phyloP scores from a whole-genome alignment of 2,797 vertebrate species.

The Pipistrellus pipistrellus region DNA sequence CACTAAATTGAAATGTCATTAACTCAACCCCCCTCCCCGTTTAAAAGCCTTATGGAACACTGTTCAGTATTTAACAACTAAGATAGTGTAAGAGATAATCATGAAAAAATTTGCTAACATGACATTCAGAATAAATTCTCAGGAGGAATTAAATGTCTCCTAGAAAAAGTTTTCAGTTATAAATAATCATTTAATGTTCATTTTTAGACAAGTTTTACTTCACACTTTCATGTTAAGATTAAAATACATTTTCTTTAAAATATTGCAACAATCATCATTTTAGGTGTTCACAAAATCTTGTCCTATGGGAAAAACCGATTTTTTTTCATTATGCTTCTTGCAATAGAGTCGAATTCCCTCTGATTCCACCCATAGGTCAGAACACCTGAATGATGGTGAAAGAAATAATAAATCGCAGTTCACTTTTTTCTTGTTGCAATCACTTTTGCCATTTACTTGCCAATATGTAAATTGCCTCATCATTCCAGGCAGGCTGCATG shows the following conservation, averaged over 20 bases:
- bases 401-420: not conserved
- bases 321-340: conserved; percentile 13
- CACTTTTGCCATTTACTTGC: conserved; percentile 65
- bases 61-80: conserved; percentile 63
- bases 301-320: conserved; percentile 9
- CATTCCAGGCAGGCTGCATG: conserved; percentile 65
- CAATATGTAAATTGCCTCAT: conserved; percentile 64
- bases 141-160: conserved; percentile 34
- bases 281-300: conserved; percentile 27
- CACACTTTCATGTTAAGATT: conserved; percentile 54
- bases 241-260: conserved; percentile 46
- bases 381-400: conserved; percentile 34
- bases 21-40: conserved; percentile 1
- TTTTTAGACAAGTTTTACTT: conserved; percentile 40
- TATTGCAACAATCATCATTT: not conserved
- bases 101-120: conserved; percentile 6
- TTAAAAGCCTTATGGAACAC: conserved; percentile 56
- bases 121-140: conserved; percentile 69
- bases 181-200: conserved; percentile 12
- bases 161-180: conserved; percentile 45
- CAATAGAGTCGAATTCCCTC: conserved; percentile 33
- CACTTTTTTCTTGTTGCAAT: conserved; percentile 52
- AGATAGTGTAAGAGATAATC: conserved; percentile 64
- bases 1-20: conserved; percentile 60
- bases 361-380: conserved; percentile 49